Conservation (phyloP, 2,797 vertebrate genomes). For the Melanogrammus aeglefinus region DNA sequence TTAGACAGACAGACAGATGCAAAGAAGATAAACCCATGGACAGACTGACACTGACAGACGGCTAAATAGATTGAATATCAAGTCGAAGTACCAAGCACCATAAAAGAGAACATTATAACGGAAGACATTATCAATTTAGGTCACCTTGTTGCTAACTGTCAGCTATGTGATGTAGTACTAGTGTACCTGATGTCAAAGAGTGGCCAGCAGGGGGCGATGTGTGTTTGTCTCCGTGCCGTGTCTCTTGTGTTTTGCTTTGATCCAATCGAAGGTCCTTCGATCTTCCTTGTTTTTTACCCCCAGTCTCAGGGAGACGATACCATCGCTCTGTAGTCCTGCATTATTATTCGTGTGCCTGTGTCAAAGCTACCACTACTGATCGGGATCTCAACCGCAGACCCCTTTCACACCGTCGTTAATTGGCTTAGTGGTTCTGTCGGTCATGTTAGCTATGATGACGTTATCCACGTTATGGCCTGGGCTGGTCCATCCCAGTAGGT, state of each 20-base stretch:
- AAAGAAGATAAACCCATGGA: too few species aligned
- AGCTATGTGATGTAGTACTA: not conserved
- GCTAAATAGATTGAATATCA: too few species aligned
- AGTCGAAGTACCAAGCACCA: not conserved
- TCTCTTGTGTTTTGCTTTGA: not conserved
- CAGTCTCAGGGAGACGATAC: not conserved
- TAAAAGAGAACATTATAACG: not conserved
- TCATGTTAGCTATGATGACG: not conserved
- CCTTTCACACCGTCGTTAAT: not conserved
- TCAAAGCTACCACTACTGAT: not conserved
- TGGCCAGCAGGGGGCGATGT: conserved; percentile 67
- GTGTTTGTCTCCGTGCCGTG: conserved; percentile 20
- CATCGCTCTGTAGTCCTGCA: not conserved
- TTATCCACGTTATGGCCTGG: not conserved
- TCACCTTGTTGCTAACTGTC: not conserved
- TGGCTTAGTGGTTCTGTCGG: too few species aligned
- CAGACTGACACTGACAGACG: too few species aligned
- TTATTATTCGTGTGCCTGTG: not conserved
- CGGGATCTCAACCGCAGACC: not conserved
- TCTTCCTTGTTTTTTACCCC: not conserved
- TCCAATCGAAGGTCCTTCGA: not conserved
- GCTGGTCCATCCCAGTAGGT: not conserved
- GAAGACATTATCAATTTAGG: not conserved
- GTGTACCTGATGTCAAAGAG: not conserved
- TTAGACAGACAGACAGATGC: too few species aligned